Evolutionary conservation across 1,140 invertebrate genomes (phyloP).

Genomic region (Cecropterus lyciades): DNA sequence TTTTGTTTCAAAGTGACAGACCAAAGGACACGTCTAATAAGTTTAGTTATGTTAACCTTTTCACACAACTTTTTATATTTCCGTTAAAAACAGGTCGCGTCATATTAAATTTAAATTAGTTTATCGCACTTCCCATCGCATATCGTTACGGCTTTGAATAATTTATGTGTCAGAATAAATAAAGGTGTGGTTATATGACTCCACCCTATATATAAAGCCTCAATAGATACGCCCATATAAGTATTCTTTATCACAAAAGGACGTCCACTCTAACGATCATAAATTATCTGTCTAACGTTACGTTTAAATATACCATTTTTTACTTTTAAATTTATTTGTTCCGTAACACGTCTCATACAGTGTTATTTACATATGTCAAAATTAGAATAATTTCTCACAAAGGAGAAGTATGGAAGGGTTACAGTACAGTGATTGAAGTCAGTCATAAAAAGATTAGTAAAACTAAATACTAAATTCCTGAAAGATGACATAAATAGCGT

Average conservation of each 20-base stretch:
- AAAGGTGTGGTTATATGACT: constrained; percentile 64
- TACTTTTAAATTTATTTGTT: constrained; percentile 7
- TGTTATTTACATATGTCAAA: not conserved
- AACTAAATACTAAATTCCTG: no score
- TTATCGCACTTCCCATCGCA: constrained; percentile 64
- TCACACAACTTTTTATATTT: constrained; percentile 64
- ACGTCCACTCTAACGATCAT: constrained; percentile 20
- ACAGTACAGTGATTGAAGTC: no score
- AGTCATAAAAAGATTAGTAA: no score
- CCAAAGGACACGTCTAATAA: constrained; percentile 46
- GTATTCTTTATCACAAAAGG: constrained; percentile 10
- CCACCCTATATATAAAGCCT: constrained; percentile 54
- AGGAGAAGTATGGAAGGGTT: no score
- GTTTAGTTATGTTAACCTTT: constrained; percentile 42
- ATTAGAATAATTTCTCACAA: no score
- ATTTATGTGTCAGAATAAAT: constrained; percentile 65
- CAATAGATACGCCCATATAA: constrained; percentile 53
- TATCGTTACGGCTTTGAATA: constrained; percentile 65
- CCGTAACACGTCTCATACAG: not conserved
- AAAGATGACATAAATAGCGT: no score
- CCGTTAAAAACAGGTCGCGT: constrained; percentile 56
- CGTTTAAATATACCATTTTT: constrained; percentile 24
- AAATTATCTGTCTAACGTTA: constrained; percentile 15
- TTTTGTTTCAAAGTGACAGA: constrained; percentile 27
- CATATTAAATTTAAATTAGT: constrained; percentile 74